Percentiles rank a stretch among this genome's conserved stretches.
Conservation (phyloP, 2,888 invertebrate genomes). For the Rhynchonema sp. region DNA sequence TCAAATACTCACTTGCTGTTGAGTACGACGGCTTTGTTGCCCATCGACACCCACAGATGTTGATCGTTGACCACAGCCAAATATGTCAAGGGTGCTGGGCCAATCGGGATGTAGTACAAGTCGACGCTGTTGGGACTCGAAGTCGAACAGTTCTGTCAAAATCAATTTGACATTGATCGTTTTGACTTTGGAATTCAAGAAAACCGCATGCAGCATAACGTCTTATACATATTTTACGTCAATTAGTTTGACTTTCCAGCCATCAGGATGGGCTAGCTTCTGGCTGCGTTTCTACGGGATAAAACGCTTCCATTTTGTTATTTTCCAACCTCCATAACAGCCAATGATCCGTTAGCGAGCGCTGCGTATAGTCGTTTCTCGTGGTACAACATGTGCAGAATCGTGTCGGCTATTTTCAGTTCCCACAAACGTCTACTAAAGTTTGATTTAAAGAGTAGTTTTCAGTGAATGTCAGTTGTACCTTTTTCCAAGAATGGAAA, state of each 20-base stretch:
- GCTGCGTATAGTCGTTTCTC: conserved; percentile 32
- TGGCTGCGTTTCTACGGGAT: too few species aligned
- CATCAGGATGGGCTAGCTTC: too few species aligned
- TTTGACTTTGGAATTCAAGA: too few species aligned
- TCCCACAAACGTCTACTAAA: conserved; percentile 32
- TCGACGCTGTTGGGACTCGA: conserved; percentile 25
- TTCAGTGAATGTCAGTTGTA: too few species aligned
- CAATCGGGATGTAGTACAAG: conserved; percentile 35
- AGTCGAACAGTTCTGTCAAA: conserved; percentile 16
- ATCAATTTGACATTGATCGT: not conserved
- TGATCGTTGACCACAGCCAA: conserved; percentile 28
- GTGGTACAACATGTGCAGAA: conserved; percentile 30
- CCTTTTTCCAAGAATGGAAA: too few species aligned
- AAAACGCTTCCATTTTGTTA: too few species aligned
- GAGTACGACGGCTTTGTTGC: conserved; percentile 34
- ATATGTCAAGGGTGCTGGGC: conserved; percentile 34
- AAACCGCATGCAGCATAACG: not conserved
- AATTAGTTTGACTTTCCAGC: too few species aligned
- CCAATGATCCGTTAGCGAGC: conserved; percentile 36
- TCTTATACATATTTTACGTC: too few species aligned
- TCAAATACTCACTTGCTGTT: conserved; percentile 30
- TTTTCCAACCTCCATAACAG: conserved; percentile 36
- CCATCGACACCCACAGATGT: conserved; percentile 35
- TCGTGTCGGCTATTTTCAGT: conserved; percentile 33
- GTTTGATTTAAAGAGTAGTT: not conserved